These are phyloP conservation scores for Ylistrum balloti DNA, from an alignment of 1,140 invertebrate species.

Conservation along the genomic window DNA sequence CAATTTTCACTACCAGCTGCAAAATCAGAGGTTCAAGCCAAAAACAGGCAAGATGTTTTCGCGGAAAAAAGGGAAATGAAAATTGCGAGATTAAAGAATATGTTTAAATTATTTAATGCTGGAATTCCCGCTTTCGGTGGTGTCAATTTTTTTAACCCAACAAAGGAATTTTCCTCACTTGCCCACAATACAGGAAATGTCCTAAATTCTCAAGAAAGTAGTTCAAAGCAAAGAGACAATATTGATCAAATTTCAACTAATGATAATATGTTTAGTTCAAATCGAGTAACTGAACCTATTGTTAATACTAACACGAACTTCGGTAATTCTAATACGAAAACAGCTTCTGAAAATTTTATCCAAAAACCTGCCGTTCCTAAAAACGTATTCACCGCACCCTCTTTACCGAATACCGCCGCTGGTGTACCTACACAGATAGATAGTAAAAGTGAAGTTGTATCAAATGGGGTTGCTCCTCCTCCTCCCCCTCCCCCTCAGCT, in stretches of 20 bases:
- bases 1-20: neutral
- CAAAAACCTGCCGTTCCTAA: neutral
- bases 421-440: neutral
- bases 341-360: neutral
- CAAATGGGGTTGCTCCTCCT: neutral
- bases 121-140: neutral
- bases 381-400: neutral
- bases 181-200: neutral
- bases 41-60: neutral
- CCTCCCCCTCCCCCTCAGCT: neutral
- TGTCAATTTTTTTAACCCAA: neutral
- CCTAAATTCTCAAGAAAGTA: neutral
- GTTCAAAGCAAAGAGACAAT: neutral
- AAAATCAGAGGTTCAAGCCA: neutral
- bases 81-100: neutral
- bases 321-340: neutral
- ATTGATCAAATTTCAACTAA: neutral
- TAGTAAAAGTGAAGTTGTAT: neutral
- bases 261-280: neutral
- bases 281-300: neutral
- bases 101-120: neutral
- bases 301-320: neutral
- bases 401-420: neutral
- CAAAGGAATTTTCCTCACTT: neutral
- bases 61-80: neutral